Conservation (phyloP, 2,888 invertebrate genomes). For the Aplocera efformata region DNA sequence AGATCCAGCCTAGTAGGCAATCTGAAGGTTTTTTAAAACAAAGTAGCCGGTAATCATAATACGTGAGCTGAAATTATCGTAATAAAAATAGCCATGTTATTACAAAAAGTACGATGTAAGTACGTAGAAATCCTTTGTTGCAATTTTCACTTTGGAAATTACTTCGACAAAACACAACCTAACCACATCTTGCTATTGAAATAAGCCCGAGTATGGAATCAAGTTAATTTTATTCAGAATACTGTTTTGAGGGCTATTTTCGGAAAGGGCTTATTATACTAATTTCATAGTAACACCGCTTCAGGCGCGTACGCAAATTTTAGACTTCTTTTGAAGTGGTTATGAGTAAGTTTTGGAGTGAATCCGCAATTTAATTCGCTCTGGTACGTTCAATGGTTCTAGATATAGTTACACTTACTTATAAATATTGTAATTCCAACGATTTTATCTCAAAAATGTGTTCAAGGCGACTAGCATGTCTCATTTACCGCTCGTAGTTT, state of each 20-base stretch:
- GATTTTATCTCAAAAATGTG: slow-evolving; percentile 13
- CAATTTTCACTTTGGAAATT: slow-evolving; percentile 66
- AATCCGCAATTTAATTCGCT: slow-evolving; percentile 8
- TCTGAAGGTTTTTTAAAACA: slow-evolving; percentile 29
- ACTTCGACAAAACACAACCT: slow-evolving; percentile 42
- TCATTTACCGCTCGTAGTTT: too few relatives aligned
- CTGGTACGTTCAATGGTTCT: neutral
- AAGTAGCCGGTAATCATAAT: slow-evolving; percentile 25
- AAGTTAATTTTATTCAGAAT: slow-evolving; percentile 40
- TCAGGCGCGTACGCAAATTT: slow-evolving; percentile 9
- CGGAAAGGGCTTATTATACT: slow-evolving; percentile 30
- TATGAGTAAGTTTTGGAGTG: slow-evolving; percentile 3
- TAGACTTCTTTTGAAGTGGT: slow-evolving; percentile 4
- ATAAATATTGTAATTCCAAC: slow-evolving; percentile 14
- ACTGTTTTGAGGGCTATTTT: slow-evolving; percentile 27
- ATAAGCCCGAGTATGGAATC: slow-evolving; percentile 31
- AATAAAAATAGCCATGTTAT: slow-evolving; percentile 36
- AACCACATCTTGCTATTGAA: slow-evolving; percentile 50
- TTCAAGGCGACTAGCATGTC: slow-evolving; percentile 4
- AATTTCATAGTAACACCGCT: slow-evolving; percentile 32
- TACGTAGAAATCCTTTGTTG: slow-evolving; percentile 35
- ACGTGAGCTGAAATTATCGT: slow-evolving; percentile 32
- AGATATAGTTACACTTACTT: slow-evolving; percentile 4
- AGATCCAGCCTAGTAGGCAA: slow-evolving; percentile 16
- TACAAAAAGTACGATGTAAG: slow-evolving; percentile 30